These are phyloP conservation scores for Pterophyllum scalare DNA, from an alignment of 2,113 vertebrate genomes.

Conservation along the genomic window DNA sequence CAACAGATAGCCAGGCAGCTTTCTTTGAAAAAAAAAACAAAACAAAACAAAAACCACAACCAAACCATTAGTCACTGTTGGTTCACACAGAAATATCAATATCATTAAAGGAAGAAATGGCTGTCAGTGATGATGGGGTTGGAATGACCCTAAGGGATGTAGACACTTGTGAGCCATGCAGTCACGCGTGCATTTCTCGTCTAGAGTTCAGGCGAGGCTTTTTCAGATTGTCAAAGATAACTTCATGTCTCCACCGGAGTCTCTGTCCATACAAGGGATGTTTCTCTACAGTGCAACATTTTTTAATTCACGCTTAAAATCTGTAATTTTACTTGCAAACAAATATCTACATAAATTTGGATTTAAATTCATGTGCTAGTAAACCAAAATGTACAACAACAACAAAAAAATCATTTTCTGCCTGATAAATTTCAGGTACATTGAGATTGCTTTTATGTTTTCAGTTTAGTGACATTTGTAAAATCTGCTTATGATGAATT, in stretches of 20 bases:
- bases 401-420: background rate
- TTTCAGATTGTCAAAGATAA: slow-evolving; percentile 19
- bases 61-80: background rate
- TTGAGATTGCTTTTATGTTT: background rate
- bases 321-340: background rate
- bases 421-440: background rate
- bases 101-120: too few species aligned
- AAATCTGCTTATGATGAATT: background rate
- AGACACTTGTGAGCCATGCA: background rate
- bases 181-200: background rate
- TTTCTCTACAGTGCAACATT: background rate
- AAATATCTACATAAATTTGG: background rate
- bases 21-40: too few species aligned
- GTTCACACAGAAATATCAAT: too few species aligned
- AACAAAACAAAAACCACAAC: background rate
- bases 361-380: background rate
- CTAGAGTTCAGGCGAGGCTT: background rate
- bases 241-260: background rate
- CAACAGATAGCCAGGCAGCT: too few species aligned
- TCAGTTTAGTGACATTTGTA: background rate
- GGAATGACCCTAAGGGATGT: background rate
- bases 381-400: background rate
- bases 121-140: background rate
- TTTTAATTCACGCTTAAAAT: background rate
- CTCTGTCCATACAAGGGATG: background rate